Evolutionary conservation across 2,888 invertebrate genomes (phyloP).

Genomic region (Osedax fenrisi): DNA sequence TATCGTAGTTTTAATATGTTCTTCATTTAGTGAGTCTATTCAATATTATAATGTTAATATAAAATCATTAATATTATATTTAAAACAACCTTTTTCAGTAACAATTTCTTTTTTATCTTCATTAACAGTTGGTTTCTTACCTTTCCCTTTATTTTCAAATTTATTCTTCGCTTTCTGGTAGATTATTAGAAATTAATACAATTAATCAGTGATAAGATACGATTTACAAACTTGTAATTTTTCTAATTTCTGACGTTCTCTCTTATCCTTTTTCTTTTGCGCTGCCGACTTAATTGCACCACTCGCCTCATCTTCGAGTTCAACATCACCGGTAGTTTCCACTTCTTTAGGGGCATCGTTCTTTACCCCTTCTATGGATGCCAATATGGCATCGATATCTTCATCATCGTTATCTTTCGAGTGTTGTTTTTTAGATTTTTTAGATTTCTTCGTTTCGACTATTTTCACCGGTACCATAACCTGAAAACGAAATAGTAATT

Average conservation of each 20-base stretch:
- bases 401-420: slow-evolving; percentile 39
- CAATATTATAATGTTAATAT: too few relatives aligned
- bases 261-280: slow-evolving; percentile 65
- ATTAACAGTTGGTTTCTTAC: too few relatives aligned
- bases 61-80: too few relatives aligned
- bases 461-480: slow-evolving; percentile 24
- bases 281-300: slow-evolving; percentile 41
- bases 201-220: too few relatives aligned
- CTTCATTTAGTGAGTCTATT: too few relatives aligned
- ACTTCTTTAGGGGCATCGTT: slow-evolving; percentile 36
- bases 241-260: slow-evolving; percentile 73
- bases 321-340: slow-evolving; percentile 33
- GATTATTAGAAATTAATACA: too few relatives aligned
- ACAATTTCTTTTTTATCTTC: too few relatives aligned
- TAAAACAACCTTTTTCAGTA: too few relatives aligned
- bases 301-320: slow-evolving; percentile 57
- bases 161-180: too few relatives aligned
- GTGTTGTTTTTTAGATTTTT: slow-evolving; percentile 24
- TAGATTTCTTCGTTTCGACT: slow-evolving; percentile 27
- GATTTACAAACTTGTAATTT: slow-evolving; percentile 54
- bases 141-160: too few relatives aligned
- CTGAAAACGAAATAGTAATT: too few relatives aligned
- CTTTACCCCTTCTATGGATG: slow-evolving; percentile 42
- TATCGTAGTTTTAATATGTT: background rate
- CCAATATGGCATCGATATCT: slow-evolving; percentile 47